These are phyloP conservation scores for Microvelia longipes DNA, from an alignment of 1,140 invertebrate species.

Conservation along the genomic window DNA sequence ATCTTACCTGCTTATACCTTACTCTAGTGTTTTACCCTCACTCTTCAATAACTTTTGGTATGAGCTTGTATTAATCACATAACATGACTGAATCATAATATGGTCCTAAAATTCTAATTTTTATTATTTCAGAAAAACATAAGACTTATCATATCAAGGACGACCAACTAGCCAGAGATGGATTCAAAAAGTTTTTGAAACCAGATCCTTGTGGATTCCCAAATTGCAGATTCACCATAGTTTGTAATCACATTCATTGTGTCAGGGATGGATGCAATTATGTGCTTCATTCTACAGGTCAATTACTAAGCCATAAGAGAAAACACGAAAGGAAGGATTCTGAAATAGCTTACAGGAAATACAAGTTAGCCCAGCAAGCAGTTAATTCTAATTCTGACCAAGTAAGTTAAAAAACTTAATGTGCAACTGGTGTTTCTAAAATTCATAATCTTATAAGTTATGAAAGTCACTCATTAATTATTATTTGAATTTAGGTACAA, in stretches of 20 bases:
- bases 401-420: neutral
- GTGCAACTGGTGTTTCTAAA: neutral
- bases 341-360: slow-evolving; percentile 65
- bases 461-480: neutral
- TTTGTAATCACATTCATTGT: slow-evolving; percentile 97
- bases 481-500: no score
- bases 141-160: slow-evolving; percentile 97
- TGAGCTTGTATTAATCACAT: no score
- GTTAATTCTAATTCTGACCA: slow-evolving; percentile 23
- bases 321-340: slow-evolving; percentile 89
- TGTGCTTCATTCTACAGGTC: slow-evolving; percentile 87
- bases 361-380: slow-evolving; percentile 44
- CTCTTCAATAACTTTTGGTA: no score
- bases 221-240: slow-evolving; percentile 78
- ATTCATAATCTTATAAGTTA: neutral
- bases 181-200: slow-evolving; percentile 98
- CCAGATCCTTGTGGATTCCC: slow-evolving; percentile 84
- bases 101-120: neutral
- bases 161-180: slow-evolving; percentile 83
- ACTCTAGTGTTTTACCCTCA: no score
- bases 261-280: slow-evolving; percentile 89
- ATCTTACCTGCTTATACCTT: no score
- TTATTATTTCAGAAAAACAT: slow-evolving; percentile 73
- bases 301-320: slow-evolving; percentile 93
- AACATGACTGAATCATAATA: no score